A percentile compares a stretch with the other conserved stretches of the same genome.
phyloP scores from a whole-genome alignment of 2,113 vertebrate genomes.

The Ailuropoda melanoleuca region DNA sequence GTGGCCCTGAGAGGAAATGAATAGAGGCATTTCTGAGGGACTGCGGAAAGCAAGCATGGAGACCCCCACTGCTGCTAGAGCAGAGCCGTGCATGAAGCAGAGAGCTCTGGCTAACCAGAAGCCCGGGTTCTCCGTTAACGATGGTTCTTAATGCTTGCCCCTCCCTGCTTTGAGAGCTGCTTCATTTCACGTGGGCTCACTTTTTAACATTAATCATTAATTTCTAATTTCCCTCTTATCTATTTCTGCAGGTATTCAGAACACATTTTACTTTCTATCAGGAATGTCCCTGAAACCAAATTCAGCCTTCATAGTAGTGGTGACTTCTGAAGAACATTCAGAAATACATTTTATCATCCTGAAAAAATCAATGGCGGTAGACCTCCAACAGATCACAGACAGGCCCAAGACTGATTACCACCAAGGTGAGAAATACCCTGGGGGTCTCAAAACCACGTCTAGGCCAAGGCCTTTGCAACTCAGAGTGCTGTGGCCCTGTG shows the following conservation, averaged over 20 bases:
- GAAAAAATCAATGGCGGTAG: neutral
- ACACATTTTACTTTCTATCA: neutral
- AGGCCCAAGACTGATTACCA: neutral
- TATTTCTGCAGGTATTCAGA: neutral
- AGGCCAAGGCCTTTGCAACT: neutral
- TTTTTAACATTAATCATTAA: neutral
- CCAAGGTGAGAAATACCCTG: neutral
- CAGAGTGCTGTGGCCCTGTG: neutral
- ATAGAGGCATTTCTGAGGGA: too few relatives aligned
- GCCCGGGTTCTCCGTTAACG: neutral
- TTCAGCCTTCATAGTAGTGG: neutral
- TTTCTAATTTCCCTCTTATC: neutral
- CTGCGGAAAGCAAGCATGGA: neutral
- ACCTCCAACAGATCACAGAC: neutral
- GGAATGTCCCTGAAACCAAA: neutral
- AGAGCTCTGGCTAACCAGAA: neutral
- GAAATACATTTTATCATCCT: neutral
- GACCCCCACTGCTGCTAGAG: neutral
- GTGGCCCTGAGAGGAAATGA: neutral
- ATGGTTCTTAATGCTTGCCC: neutral
- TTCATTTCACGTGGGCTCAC: neutral
- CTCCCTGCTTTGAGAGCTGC: neutral
- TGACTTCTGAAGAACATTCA: conserved; percentile 14
- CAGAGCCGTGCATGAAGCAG: neutral
- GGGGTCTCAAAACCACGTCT: neutral